Base-by-base conservation (phyloP, 2,113 vertebrate genomes). In the Sisor rabdophorus region DNA sequence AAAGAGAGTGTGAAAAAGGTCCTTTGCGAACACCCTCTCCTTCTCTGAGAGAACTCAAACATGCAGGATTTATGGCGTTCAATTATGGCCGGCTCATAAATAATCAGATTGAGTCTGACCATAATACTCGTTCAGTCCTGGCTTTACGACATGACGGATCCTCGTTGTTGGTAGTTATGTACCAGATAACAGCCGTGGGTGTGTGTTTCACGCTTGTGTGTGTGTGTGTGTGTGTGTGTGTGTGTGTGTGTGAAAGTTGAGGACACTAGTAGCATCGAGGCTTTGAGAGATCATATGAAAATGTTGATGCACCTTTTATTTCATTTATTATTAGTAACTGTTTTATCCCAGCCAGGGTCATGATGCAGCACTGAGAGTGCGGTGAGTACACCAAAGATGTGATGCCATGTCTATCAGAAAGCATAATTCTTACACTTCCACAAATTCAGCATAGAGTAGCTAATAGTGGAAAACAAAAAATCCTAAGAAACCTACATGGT, bases 111-210 rank as follows among this genome's bases (percentile, higher is more conserved):
- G 80, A 75, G 81, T 82, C 81, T 84, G 81, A 87, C 85, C 75
- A 87, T 84, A 86, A 86, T 78, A 72, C 74, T 72, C 83, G 81
- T 86, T 87, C 84, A 85, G 83, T 85, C 78, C 81, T 84, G 83
- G 80, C 84, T 86, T 77, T 87, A 82, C 60, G 67, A 80, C 83
- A 75, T 88, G 88, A 85, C 85, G 84, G 86, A 89, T 88, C 82
- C 85, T 84, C 59, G 80, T 84, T 88, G 82, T 85, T 85, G 80
- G 78, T 87, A 82, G 89, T 87, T 88, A 84, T 77, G 73, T 81
- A 82, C 82, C 59, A 70, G 83, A 76, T 64, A 65, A 73, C 76
- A 84, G 84, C 84, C 78, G 76, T 71, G 68, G 78, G 77, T 36
- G 59, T 50, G 52, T 59, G 52, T 63, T 3, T 36, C 7, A 7